Conservation (phyloP, 2,797 vertebrate genomes). For the Acrocephalus scirpaceus region DNA sequence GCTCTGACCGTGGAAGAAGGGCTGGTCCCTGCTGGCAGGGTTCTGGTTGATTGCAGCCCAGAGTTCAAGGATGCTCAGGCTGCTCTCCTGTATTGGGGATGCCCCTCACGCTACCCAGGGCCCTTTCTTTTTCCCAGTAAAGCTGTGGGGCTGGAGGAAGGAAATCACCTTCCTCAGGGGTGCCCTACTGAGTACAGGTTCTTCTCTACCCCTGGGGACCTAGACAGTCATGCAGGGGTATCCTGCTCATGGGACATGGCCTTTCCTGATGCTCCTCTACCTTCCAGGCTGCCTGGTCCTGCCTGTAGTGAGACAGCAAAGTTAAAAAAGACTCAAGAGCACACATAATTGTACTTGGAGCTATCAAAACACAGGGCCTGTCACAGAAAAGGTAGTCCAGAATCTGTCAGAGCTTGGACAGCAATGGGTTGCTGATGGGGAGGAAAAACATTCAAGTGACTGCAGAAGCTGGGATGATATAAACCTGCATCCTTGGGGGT, state of each 20-base stretch:
- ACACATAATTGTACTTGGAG: neutral
- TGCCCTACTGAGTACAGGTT: neutral
- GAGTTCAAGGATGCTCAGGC: neutral
- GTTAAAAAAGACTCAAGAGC: neutral
- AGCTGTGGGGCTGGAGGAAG: neutral
- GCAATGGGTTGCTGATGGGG: neutral
- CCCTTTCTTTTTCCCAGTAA: neutral
- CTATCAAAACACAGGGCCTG: neutral
- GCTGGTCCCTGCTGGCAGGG: neutral
- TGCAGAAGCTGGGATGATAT: neutral
- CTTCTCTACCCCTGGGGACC: neutral
- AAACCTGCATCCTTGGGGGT: neutral
- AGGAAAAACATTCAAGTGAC: neutral
- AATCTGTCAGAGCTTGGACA: neutral
- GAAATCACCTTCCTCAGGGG: neutral
- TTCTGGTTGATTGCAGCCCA: neutral
- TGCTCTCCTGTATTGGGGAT: neutral
- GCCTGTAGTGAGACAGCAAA: neutral
- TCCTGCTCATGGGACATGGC: neutral
- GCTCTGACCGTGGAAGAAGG: neutral
- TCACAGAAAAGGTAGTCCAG: neutral
- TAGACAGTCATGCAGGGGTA: rapidly evolving
- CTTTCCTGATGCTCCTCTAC: neutral
- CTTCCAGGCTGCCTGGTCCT: neutral
- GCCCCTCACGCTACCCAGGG: neutral